Evolutionary conservation across 2,888 invertebrate species (phyloP), one percentile per base, ranked within the genome.

Genomic region (Pardosa pseudoannulata): DNA sequence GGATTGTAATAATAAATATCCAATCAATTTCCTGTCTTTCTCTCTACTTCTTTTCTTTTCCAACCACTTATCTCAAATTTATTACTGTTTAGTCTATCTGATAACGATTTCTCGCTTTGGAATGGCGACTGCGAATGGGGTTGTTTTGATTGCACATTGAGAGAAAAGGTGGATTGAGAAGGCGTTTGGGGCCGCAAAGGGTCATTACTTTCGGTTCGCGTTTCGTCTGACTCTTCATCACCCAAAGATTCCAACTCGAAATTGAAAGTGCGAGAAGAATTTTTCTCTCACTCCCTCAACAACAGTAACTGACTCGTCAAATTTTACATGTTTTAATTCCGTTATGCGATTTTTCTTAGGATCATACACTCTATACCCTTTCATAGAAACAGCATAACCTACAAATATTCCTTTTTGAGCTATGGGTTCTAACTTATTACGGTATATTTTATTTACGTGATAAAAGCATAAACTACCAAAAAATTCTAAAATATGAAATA

Each of bases 1-100:
- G 65, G 65, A 28, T 11, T 27, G 23, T 65, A 65, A 65, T 65
- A 65, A 65, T 65, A 65, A 65, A 65, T 27, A 65, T 65, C 28
- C 5, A 19, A 9, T 9, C 65, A 9, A 27, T 16, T 65, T 16
- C 65, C 28, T 11, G 27, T 19, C 19, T 65, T 65, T 6, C 65
- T 19, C 9, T 29, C n/a, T n/a, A n/a, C n/a, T n/a, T 65, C 2
- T 13, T 16, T 27, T 65, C 27, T 28, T 27, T 16, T 65, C 65
- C 23, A 3, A 6, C 23, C 65, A 11, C 3, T 27, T n/a, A n/a
- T n/a, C n/a, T n/a, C n/a, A n/a, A n/a, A n/a, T n/a, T n/a, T n/a
- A n/a, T n/a, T n/a, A n/a, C n/a, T n/a, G n/a, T n/a, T n/a, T n/a
- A n/a, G n/a, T n/a, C n/a, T n/a, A n/a, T n/a, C n/a, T n/a, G n/a